A percentile compares a stretch with the other conserved stretches of the same genome.
Evolutionary conservation across 2,113 vertebrate species (phyloP).

Genomic region (Columba janthina): DNA sequence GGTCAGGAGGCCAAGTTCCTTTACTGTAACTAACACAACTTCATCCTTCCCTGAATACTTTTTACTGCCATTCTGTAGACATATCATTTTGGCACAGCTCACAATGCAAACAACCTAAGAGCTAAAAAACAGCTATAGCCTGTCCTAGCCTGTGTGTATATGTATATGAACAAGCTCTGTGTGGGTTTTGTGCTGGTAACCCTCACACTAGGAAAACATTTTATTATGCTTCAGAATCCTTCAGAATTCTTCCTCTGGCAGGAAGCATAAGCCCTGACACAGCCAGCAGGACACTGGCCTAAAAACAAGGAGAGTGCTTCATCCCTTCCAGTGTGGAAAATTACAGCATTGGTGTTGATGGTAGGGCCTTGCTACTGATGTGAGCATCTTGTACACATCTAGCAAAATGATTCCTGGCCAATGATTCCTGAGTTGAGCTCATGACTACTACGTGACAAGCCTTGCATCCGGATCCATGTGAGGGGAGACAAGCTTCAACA

Average conservation of each 20-base stretch:
- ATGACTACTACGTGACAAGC: neutral
- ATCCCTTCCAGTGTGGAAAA: neutral
- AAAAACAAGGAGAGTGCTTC: neutral
- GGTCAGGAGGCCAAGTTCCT: neutral
- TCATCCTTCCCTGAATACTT: neutral
- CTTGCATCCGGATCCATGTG: neutral
- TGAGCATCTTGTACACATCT: neutral
- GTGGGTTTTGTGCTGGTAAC: neutral
- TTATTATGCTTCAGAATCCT: neutral
- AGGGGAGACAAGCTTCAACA: neutral
- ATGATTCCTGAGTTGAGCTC: neutral
- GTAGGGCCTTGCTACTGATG: neutral
- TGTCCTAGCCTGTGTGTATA: neutral
- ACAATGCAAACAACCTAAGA: neutral
- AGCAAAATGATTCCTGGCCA: neutral
- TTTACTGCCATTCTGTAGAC: neutral
- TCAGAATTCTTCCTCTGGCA: neutral
- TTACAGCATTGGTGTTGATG: neutral
- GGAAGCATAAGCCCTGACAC: neutral
- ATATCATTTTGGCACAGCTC: neutral
- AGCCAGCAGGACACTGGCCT: neutral
- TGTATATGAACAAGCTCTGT: too few species aligned
- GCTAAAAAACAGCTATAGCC: neutral
- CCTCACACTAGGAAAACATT: neutral
- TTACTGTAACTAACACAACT: neutral